These are phyloP conservation scores for Spinibarbus caldwelli DNA, from an alignment of 2,797 vertebrate species.

Conservation along the genomic window DNA sequence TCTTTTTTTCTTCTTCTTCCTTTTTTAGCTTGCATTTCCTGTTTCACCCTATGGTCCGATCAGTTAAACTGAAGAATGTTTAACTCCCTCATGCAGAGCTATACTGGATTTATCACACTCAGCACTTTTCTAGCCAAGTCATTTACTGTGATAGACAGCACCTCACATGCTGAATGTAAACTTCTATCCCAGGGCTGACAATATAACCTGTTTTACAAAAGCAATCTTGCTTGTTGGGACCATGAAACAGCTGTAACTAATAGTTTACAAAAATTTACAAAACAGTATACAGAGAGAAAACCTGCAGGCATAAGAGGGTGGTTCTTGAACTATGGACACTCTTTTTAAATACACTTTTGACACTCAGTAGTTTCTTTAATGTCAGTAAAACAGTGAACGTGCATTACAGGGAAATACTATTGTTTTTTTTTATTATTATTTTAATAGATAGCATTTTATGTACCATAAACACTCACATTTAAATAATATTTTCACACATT, in stretches of 20 bases:
- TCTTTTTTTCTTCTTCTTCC: too few species aligned
- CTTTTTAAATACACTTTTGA: not conserved
- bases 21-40: not conserved
- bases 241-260: not conserved
- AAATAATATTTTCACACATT: not conserved
- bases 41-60: conserved; percentile 8
- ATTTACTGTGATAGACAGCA: conserved; percentile 23
- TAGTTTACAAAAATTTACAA: not conserved
- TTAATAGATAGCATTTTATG: not conserved
- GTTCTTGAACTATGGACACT: not conserved
- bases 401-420: not conserved
- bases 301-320: not conserved
- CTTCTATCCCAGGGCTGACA: too few species aligned
- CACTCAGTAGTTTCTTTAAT: not conserved
- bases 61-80: conserved; percentile 27
- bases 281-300: not conserved
- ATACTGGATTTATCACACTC: conserved; percentile 16
- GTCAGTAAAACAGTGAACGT: not conserved
- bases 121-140: conserved; percentile 7
- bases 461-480: not conserved
- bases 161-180: not conserved
- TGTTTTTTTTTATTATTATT: not conserved
- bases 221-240: not conserved
- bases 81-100: not conserved
- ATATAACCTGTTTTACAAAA: conserved; percentile 9